Evolutionary conservation across 2,113 vertebrate genomes (phyloP), one percentile per base, ranked within the genome.

Genomic region (Eublepharis macularius): DNA sequence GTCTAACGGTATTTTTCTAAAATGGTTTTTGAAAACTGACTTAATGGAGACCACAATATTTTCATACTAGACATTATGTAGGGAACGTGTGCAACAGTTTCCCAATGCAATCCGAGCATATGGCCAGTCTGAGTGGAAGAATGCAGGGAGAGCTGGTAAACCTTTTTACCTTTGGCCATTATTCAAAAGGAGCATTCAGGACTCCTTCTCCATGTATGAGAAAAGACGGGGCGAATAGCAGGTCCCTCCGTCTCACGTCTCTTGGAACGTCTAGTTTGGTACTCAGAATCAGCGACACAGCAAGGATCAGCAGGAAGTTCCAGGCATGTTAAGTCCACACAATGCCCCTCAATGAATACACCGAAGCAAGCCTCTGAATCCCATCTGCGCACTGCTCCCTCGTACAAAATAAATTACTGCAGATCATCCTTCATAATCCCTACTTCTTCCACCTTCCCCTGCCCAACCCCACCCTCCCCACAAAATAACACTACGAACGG

Each of bases 381-480:
- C 82, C 66, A 85, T 63, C 76, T 0, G 0, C 24, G 45, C 0
- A 0, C 54, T 51, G 41, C 66, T 73, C 78, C 80, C 43, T 36
- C 13, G 34, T 45, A 74, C 63, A 82, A 87, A 68, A 87, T 78
- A 88, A 87, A 90, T 89, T 87, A 92, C 32, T 43, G 41, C 66
- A 36, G 60, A 85, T 78, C 88, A 82, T 82, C 81, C 86, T 89
- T 81, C 68, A 66, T 85, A 93, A 91, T 86, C 72, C 70, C 79
- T 65, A 81, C 47, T 24, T 0, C 0, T 43, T 91, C 85, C 70
- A 73, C 68, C 65, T 73, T 80, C 41, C 69, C 39, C 76, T 0
- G n/a, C n/a, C n/a, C n/a, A n/a, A 0, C 60, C 26, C 36, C 73
- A 39, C 32, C 65, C 63, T 21, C 6, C n/a, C 80, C 63, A 43